A percentile compares a stretch with the other conserved stretches of the same genome.
These are phyloP conservation scores for Caretta caretta DNA, from an alignment of 2,113 vertebrate species.

Conservation along the genomic window DNA sequence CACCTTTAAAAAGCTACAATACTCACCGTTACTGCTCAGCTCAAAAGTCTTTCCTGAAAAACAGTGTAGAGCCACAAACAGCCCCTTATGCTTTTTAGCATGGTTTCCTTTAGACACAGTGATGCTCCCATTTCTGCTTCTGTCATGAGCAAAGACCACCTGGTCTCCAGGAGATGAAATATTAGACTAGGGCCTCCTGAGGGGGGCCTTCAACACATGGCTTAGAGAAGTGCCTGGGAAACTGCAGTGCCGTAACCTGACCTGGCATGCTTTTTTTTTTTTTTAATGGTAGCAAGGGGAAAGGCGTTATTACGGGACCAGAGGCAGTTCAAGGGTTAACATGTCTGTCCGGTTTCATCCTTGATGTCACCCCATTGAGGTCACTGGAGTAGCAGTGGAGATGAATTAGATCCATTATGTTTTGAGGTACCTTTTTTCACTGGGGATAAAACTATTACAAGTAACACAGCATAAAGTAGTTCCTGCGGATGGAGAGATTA, in stretches of 20 bases:
- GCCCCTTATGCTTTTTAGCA: not conserved
- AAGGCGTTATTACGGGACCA: not conserved
- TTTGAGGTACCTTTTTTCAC: not conserved
- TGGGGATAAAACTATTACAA: not conserved
- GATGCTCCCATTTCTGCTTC: not conserved
- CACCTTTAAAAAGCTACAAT: not conserved
- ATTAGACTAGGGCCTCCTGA: not conserved
- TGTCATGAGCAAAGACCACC: not conserved
- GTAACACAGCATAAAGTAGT: not conserved
- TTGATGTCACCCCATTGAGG: not conserved
- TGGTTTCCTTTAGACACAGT: not conserved
- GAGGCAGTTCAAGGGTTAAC: not conserved
- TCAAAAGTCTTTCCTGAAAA: not conserved
- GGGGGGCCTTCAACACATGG: slow-evolving; percentile 16
- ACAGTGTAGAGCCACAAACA: fast-evolving
- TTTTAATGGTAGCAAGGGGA: not conserved
- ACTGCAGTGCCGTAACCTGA: not conserved
- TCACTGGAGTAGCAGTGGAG: not conserved
- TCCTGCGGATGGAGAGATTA: not conserved
- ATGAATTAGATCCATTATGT: fast-evolving
- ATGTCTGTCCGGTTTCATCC: not conserved
- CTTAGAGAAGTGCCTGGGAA: not conserved
- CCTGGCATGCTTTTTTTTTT: fast-evolving
- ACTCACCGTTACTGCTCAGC: not conserved
- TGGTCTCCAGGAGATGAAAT: slow-evolving; percentile 44